phyloP scores from a whole-genome alignment of 2,888 invertebrate species.

The Palloptera scutellata region DNA sequence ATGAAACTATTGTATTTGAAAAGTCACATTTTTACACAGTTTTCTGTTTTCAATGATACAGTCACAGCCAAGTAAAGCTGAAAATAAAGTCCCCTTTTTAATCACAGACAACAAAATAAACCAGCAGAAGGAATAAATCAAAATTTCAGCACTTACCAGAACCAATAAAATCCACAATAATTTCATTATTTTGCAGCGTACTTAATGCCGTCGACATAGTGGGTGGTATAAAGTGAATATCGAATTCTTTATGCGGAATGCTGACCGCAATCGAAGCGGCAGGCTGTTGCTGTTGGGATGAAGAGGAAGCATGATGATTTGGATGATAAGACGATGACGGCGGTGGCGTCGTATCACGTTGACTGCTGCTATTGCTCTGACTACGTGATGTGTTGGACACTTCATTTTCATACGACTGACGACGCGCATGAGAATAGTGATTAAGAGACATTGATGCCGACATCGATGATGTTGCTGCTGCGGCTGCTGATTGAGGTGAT shows the following conservation, averaged over 20 bases:
- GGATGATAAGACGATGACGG: background rate
- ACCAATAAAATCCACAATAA: slow-evolving; percentile 71
- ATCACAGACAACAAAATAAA: no score
- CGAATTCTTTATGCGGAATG: slow-evolving; percentile 45
- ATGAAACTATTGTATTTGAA: no score
- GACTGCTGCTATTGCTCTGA: slow-evolving; percentile 41
- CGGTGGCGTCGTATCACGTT: slow-evolving; percentile 37
- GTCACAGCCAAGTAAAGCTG: no score
- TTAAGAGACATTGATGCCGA: slow-evolving; percentile 23
- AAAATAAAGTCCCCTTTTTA: no score
- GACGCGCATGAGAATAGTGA: slow-evolving; percentile 26
- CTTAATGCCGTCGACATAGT: slow-evolving; percentile 54
- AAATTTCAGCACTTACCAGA: slow-evolving; percentile 66
- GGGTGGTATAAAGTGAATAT: slow-evolving; percentile 55
- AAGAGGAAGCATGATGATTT: slow-evolving; percentile 31
- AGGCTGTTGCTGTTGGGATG: slow-evolving; percentile 40
- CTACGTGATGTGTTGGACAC: slow-evolving; percentile 27
- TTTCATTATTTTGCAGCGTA: slow-evolving; percentile 67
- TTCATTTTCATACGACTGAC: slow-evolving; percentile 30
- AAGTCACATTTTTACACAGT: no score
- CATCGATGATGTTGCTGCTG: slow-evolving; percentile 32
- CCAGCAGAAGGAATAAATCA: no score
- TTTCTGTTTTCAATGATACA: no score
- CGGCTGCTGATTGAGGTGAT: slow-evolving; percentile 34
- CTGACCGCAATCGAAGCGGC: slow-evolving; percentile 36